Base-by-base conservation (phyloP, 2,888 invertebrate genomes). In the Drosophila ustulata region DNA sequence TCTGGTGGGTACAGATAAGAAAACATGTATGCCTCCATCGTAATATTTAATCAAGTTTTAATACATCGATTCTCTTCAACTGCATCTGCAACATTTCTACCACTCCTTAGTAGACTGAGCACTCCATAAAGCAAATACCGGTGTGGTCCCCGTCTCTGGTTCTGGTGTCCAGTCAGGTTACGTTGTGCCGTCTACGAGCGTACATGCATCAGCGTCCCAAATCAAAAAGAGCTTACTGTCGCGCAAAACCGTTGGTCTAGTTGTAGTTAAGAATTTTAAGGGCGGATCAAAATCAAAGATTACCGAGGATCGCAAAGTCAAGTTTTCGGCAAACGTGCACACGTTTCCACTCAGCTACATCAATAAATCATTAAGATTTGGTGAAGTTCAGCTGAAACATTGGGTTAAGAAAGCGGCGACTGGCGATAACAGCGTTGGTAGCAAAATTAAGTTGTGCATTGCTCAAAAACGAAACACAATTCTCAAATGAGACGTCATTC, bases 291-390 rank as follows among this genome's bases (percentile, higher is more conserved):
- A 61, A 25, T 6, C 61, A 3, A 56, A 50, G 7, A 45, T 45
- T 8, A 41, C 32, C 6, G 58, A 39, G 9, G 41, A 62, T 0
- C 75, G 84, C 2, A 78, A 84, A 32, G 88, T 84, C 3, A 84
- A 84, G 32, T 84, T 84, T 50, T 76, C 85, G 11, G 4, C 69
- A 13, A 74, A 80, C 46, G 71, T 87, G 11, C 76, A 71, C 45
- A 80, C 85, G 4, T 82, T 43, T 45, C 67, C 82, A 9, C 50
- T 68, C 23, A 50, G 6, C 13, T 52, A 26, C n/a, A 61, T 4
- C 25, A 28, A 55, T 45, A 74, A 71, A 11, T n/a, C 30, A 8
- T 25, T 47, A 11, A 74, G 74, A n/a, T 71, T 83, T 47, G 82
- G 81, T 5, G 81, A 72, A 26, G 49, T 77, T 9, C 71, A 75